phyloP scores from a whole-genome alignment of 2,888 invertebrate species.

The Acleris emargana region DNA sequence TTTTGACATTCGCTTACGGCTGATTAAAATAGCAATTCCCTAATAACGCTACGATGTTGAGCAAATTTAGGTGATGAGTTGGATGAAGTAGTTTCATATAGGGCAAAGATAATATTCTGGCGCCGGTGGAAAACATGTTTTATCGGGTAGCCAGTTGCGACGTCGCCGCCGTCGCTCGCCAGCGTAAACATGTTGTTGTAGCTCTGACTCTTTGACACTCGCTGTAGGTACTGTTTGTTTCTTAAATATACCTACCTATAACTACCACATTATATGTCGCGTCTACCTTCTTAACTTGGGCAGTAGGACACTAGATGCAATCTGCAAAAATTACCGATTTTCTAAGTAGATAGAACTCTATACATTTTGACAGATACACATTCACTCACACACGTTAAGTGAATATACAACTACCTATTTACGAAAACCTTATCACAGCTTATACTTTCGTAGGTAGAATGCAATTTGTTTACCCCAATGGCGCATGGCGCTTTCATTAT shows the following conservation, averaged over 20 bases:
- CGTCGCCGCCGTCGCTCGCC: constrained; percentile 20
- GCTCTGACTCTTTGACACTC: constrained; percentile 47
- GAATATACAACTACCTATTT: too few species aligned
- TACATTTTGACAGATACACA: too few species aligned
- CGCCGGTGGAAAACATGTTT: constrained; percentile 43
- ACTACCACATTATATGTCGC: background rate
- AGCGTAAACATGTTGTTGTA: constrained; percentile 50
- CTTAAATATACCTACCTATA: constrained; percentile 14
- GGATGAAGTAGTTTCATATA: background rate
- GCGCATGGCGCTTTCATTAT: too few species aligned
- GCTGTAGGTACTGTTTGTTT: constrained; percentile 45
- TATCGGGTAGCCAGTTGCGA: constrained; percentile 37
- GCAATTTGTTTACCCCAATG: too few species aligned
- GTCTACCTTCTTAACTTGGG: too few species aligned
- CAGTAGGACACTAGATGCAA: too few species aligned
- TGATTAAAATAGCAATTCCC: constrained; percentile 5
- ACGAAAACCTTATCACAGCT: too few species aligned
- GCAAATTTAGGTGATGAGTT: background rate
- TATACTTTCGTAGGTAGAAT: too few species aligned
- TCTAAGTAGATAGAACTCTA: too few species aligned
- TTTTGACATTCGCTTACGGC: constrained; percentile 4
- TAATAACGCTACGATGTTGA: background rate
- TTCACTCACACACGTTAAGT: too few species aligned
- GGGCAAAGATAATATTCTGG: constrained; percentile 41
- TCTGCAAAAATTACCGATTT: too few species aligned